Evolutionary conservation across 2,888 invertebrate species (phyloP), one percentile per base, ranked within the genome.

Genomic region (Caenorhabditis sulstoni): DNA sequence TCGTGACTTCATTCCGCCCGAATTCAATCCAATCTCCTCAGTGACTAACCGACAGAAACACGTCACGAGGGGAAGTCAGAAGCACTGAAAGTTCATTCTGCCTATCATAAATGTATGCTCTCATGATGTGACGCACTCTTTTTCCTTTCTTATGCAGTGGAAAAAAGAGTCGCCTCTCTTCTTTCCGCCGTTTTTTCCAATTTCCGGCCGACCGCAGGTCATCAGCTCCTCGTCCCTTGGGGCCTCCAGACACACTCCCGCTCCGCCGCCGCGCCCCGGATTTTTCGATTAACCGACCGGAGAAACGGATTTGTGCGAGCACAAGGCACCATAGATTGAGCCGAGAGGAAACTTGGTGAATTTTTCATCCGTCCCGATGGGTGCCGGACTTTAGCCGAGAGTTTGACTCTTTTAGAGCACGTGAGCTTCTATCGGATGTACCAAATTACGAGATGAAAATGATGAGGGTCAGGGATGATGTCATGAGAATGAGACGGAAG

Each of bases 271-370:
- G 29, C 18, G 47, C 52, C 16, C 20, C 52, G 52, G 64, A 52
- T 53, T 70, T 70, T 70, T 70, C 70, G 47, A 70, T 70, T 70
- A 70, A 70, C 47, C 47, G 70, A 70, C 70, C 62, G 62, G 22
- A 59, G 55, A 70, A 61, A 61, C 61, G 70, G 61, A 61, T 70
- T 70, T 61, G 67, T 59, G 29, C 29, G 53, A 18, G 29, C 45
- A 59, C 50, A 50, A 61, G 70, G 59, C 41, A 57, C 57, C 57
- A 57, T 41, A 57, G 57, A 57, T 57, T 57, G 57, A 44, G 18
- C 57, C 22, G 39, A 47, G n/a, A 3, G 11, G 58, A 58, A 58
- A 67, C 50, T 59, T 68, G 41, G 57, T 49, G 67, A 58, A 68
- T 68, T 68, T 68, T 68, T 68, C 50, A 68, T 68, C 41, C 41